phyloP scores from a whole-genome alignment of 2,113 vertebrate species.

The Chlorodrepanis virens region DNA sequence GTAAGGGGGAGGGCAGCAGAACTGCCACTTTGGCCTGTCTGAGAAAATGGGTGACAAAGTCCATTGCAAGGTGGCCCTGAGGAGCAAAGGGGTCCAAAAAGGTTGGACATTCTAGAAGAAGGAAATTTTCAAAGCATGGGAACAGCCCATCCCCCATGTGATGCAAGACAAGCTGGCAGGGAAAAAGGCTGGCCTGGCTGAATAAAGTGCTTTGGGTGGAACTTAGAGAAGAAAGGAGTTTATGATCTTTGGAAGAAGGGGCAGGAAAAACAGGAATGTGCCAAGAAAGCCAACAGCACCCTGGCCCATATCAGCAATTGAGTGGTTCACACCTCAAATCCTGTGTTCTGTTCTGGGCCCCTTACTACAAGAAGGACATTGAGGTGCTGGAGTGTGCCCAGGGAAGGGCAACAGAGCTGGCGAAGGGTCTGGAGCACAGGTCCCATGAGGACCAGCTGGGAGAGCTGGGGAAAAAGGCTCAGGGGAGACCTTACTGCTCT shows the following conservation, averaged over 20 bases:
- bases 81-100: neutral
- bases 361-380: neutral
- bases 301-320: neutral
- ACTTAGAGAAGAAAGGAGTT: neutral
- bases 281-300: neutral
- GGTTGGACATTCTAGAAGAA: neutral
- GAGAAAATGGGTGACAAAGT: neutral
- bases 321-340: neutral
- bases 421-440: neutral
- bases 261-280: neutral
- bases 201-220: neutral
- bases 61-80: neutral
- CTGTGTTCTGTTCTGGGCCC: neutral
- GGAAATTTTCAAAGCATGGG: neutral
- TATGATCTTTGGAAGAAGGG: neutral
- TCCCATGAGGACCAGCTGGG: rapidly evolving
- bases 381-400: neutral
- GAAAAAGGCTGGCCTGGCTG: neutral
- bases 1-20: neutral
- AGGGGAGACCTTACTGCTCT: neutral
- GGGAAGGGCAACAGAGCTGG: neutral
- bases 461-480: neutral
- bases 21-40: neutral
- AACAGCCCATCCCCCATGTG: neutral
- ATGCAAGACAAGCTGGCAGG: neutral